Evolutionary conservation across 2,888 invertebrate species (phyloP).

Genomic region (Meandrusa payeni): DNA sequence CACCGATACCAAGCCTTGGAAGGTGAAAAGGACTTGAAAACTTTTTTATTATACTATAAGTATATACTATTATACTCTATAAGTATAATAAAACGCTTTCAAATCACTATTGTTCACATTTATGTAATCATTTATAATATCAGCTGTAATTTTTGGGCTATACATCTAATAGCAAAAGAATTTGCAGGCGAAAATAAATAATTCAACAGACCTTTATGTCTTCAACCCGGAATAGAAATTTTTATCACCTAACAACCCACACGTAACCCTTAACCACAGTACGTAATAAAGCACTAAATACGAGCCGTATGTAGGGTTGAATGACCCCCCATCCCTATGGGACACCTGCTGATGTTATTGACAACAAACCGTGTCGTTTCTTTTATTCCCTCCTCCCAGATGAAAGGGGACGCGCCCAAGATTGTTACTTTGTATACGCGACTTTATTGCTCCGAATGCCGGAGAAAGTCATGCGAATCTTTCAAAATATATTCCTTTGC

Average conservation of each 20-base stretch:
- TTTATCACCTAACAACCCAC: constrained; percentile 26
- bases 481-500: constrained; percentile 1
- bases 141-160: no score
- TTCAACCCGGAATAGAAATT: constrained; percentile 4
- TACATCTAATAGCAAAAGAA: no score
- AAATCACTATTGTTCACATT: no score
- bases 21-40: no score
- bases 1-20: no score
- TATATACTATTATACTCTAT: no score
- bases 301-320: constrained; percentile 48
- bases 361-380: constrained; percentile 65
- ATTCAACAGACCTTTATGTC: background rate
- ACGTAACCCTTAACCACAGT: constrained; percentile 36
- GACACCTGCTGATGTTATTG: constrained; percentile 76
- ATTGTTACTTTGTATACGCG: constrained; percentile 36
- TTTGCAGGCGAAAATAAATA: no score
- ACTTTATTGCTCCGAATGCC: constrained; percentile 24
- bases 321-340: constrained; percentile 59
- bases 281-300: constrained; percentile 44
- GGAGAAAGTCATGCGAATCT: constrained; percentile 8
- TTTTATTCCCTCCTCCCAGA: constrained; percentile 59
- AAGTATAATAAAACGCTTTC: no score
- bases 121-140: no score
- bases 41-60: no score
- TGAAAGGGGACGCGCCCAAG: constrained; percentile 39